A percentile compares a stretch with the other conserved stretches of the same genome.
Conservation (phyloP, 1,140 invertebrate genomes). For the Mamestra configurata region DNA sequence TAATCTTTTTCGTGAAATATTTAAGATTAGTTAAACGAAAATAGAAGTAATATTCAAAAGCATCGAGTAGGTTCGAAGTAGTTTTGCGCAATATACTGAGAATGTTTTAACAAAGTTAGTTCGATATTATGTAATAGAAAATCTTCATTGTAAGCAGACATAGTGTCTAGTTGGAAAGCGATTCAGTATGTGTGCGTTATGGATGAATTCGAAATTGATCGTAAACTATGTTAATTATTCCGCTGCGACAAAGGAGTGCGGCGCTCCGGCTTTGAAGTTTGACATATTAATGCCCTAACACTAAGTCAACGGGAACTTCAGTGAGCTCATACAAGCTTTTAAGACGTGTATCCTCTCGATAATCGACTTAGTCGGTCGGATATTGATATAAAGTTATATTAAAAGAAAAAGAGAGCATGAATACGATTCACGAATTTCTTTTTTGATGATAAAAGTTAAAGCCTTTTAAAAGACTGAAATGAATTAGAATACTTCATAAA, state of each 20-base stretch:
- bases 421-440: not conserved
- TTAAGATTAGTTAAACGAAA: not conserved
- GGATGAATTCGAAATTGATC: conserved; percentile 26
- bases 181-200: conserved; percentile 12
- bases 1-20: not conserved
- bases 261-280: conserved; percentile 32
- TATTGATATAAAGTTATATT: not conserved
- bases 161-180: not conserved
- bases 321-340: conserved; percentile 20
- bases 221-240: conserved; percentile 44
- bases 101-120: not conserved
- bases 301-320: conserved; percentile 20
- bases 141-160: not conserved
- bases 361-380: conserved; percentile 24
- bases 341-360: conserved; percentile 43
- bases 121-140: not conserved
- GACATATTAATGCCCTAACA: conserved; percentile 33
- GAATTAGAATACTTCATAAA: not conserved
- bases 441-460: too few relatives aligned
- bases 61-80: too few relatives aligned
- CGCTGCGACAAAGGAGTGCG: conserved; percentile 29
- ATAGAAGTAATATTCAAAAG: conserved; percentile 1
- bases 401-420: not conserved
- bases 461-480: too few relatives aligned
- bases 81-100: too few relatives aligned